A percentile compares a stretch with the other conserved stretches of the same genome.
Evolutionary conservation across 2,797 vertebrate genomes (phyloP).

Genomic region (Decapterus maruadsi): DNA sequence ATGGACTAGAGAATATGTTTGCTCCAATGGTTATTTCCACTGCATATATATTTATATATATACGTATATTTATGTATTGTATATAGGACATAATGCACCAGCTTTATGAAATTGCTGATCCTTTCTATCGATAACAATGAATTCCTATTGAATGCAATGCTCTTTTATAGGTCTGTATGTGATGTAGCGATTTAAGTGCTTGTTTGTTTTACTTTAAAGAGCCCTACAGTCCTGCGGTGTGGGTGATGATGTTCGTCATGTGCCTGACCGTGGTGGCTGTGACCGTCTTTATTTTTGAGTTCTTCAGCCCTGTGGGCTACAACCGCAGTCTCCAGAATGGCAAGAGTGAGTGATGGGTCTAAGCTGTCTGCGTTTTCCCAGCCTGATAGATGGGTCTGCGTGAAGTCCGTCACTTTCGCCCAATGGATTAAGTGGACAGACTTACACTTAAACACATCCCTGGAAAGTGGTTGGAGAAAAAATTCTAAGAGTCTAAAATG

Average conservation of each 20-base stretch:
- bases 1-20: slow-evolving; percentile 62
- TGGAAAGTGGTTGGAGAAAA: slow-evolving; percentile 19
- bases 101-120: slow-evolving; percentile 12
- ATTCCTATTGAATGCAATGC: neutral
- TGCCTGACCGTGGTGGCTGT: slow-evolving; percentile 96
- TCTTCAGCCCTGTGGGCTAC: slow-evolving; percentile 97
- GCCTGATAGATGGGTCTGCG: slow-evolving; percentile 47
- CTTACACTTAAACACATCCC: slow-evolving; percentile 23
- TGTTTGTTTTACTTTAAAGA: slow-evolving; percentile 78
- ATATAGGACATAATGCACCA: neutral
- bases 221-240: slow-evolving; percentile 96
- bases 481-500: neutral
- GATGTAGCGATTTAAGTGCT: neutral
- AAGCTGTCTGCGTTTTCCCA: slow-evolving; percentile 32
- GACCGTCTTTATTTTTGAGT: slow-evolving; percentile 98
- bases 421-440: slow-evolving; percentile 52
- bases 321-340: slow-evolving; percentile 94
- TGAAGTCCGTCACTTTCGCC: slow-evolving; percentile 38
- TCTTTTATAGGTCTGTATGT: neutral
- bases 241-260: slow-evolving; percentile 99
- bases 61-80: too few species aligned
- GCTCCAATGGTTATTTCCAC: slow-evolving; percentile 36
- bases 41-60: neutral
- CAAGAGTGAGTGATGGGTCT: slow-evolving; percentile 89
- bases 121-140: slow-evolving; percentile 8